These are phyloP conservation scores for Cyphomyrmex costatus DNA, from an alignment of 1,140 invertebrate species.

Conservation along the genomic window DNA sequence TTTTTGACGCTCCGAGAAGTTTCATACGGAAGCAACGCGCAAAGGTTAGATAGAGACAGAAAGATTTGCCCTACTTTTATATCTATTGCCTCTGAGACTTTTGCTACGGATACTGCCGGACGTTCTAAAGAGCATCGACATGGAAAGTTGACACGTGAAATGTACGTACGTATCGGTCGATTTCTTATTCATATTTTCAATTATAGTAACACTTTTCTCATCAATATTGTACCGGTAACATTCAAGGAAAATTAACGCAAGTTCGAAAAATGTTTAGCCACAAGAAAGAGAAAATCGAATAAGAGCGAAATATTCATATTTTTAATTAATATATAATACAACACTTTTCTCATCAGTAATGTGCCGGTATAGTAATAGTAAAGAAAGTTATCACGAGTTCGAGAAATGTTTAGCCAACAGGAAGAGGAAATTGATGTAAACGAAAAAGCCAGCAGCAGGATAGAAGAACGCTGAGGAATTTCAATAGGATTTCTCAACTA, in stretches of 20 bases:
- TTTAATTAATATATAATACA: background rate
- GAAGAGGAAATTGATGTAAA: background rate
- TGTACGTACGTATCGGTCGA: background rate
- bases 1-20: constrained; percentile 39
- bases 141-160: constrained; percentile 23
- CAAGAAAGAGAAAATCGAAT: background rate
- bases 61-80: constrained; percentile 34
- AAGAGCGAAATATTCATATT: background rate
- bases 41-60: constrained; percentile 11
- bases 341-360: background rate
- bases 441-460: background rate
- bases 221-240: background rate
- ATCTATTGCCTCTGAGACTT: constrained; percentile 29
- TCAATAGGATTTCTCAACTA: constrained; percentile 4
- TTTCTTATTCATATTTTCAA: constrained; percentile 12
- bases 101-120: background rate
- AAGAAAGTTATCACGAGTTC: background rate
- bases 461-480: background rate
- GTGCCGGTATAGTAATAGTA: background rate
- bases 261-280: background rate
- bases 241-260: background rate
- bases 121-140: background rate
- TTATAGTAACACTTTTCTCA: background rate
- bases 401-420: background rate
- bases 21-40: constrained; percentile 25